Evolutionary conservation across 2,888 invertebrate genomes (phyloP).

Genomic region (Coronaproctus castanopsis): DNA sequence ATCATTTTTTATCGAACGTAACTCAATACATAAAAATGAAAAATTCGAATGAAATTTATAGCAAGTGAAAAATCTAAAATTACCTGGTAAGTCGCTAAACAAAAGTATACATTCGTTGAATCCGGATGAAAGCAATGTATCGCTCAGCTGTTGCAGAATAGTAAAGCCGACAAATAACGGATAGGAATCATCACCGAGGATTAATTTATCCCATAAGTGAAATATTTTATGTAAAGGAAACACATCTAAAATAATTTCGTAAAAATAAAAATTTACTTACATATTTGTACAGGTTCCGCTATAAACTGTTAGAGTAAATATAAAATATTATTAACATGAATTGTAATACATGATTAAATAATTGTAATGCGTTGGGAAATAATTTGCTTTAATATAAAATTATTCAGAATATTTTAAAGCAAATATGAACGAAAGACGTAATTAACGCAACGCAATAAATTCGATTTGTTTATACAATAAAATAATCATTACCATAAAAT

Average conservation of each 20-base stretch:
- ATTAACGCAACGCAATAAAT: no score
- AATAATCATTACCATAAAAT: no score
- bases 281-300: no score
- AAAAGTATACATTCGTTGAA: slow-evolving; percentile 96
- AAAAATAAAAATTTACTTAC: no score
- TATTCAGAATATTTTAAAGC: no score
- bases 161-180: slow-evolving; percentile 89
- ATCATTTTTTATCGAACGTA: neutral
- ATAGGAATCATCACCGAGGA: slow-evolving; percentile 79
- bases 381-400: no score
- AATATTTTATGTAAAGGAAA: slow-evolving; percentile 95
- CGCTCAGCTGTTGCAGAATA: slow-evolving; percentile 68
- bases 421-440: no score
- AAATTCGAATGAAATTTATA: neutral
- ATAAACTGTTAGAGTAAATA: neutral
- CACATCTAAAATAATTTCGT: slow-evolving; percentile 51
- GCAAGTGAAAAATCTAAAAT: neutral
- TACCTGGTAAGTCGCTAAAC: slow-evolving; percentile 86
- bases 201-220: slow-evolving; percentile 89
- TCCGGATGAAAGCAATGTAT: slow-evolving; percentile 63
- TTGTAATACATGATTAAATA: no score
- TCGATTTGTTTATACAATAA: no score
- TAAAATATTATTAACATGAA: no score
- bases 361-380: no score
- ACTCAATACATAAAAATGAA: neutral